Conservation (phyloP, 2,797 vertebrate genomes). For the Oreochromis grahami region DNA sequence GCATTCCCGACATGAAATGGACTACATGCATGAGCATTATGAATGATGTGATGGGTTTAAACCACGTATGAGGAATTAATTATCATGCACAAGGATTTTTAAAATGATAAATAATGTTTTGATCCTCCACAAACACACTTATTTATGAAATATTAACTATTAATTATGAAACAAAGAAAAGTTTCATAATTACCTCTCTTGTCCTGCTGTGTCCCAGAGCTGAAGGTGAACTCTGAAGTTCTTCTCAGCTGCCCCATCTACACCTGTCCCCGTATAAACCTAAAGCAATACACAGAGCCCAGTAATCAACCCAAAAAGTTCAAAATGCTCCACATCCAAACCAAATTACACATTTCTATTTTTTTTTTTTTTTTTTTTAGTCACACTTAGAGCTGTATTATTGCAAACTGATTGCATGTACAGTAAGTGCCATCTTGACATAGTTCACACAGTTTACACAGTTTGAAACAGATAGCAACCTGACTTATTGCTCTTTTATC, state of each 20-base stretch:
- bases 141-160: neutral
- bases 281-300: constrained; percentile 44
- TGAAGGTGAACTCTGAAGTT: constrained; percentile 90
- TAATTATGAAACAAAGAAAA: neutral
- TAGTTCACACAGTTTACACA: too few relatives aligned
- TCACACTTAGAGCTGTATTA: too few relatives aligned
- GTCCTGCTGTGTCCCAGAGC: constrained; percentile 96
- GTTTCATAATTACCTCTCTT: constrained; percentile 81
- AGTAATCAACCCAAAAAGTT: neutral
- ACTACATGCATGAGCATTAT: neutral
- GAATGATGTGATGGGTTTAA: neutral
- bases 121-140: neutral
- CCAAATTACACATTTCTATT: neutral
- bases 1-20: neutral
- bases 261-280: constrained; percentile 81
- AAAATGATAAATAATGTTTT: neutral
- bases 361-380: too few relatives aligned
- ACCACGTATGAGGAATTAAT: neutral
- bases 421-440: too few relatives aligned
- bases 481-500: too few relatives aligned
- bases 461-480: too few relatives aligned
- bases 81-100: neutral
- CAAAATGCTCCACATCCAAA: neutral
- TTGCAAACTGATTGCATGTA: too few relatives aligned
- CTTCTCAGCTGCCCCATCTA: constrained; percentile 82